Evolutionary conservation across 1,140 invertebrate species (phyloP).

Genomic region (Sycophila sp.): DNA sequence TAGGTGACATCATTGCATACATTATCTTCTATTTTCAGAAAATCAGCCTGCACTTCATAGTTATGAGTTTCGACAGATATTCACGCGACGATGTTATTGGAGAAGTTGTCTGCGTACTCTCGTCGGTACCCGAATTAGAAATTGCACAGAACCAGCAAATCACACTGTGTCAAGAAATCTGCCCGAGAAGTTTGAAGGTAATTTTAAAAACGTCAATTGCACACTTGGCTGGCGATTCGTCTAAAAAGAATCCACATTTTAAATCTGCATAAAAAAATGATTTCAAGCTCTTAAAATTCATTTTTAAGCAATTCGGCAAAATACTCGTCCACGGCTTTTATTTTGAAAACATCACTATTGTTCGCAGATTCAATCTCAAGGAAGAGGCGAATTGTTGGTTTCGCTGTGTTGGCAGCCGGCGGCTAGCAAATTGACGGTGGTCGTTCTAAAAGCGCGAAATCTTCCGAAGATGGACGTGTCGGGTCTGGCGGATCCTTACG

Average conservation of each 20-base stretch:
- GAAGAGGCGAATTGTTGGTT: conserved; percentile 89
- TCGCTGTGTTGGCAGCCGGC: conserved; percentile 95
- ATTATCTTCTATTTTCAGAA: conserved; percentile 65
- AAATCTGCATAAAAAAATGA: too few relatives aligned
- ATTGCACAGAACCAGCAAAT: conserved; percentile 82
- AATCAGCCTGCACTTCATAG: conserved; percentile 92
- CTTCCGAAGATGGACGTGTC: conserved; percentile 96
- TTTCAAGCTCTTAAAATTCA: too few relatives aligned
- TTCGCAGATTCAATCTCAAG: conserved; percentile 83
- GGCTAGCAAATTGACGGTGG: conserved; percentile 86
- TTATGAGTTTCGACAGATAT: conserved; percentile 96
- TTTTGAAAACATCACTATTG: too few relatives aligned
- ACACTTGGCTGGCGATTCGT: too few relatives aligned
- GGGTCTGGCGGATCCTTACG: conserved; percentile 92
- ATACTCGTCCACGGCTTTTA: too few relatives aligned
- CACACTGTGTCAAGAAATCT: conserved; percentile 83
- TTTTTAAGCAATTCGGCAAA: too few relatives aligned
- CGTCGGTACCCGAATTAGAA: conserved; percentile 77
- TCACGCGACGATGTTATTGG: conserved; percentile 97
- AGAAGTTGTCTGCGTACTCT: conserved; percentile 90
- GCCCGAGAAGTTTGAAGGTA: conserved; percentile 87
- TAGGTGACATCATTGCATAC: too few relatives aligned
- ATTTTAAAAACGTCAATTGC: conserved; percentile 41
- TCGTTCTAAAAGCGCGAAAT: conserved; percentile 92
- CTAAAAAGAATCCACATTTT: too few relatives aligned